Evolutionary conservation across 2,113 vertebrate genomes (phyloP).

Genomic region (Rhea americana): DNA sequence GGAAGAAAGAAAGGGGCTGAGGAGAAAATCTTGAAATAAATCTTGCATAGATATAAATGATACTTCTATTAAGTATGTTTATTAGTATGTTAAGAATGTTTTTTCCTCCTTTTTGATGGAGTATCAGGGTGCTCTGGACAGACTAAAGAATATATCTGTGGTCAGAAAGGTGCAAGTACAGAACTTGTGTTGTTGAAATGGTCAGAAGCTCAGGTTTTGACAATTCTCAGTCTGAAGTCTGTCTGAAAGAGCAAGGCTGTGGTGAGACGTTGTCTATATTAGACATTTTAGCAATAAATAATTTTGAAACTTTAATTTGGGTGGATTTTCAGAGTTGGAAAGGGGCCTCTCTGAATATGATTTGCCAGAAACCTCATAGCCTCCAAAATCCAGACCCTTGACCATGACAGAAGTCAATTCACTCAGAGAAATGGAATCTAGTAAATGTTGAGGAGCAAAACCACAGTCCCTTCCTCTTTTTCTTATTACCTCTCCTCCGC

Average conservation of each 20-base stretch:
- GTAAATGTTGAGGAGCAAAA: background rate
- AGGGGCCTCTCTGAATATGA: background rate
- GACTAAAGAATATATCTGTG: background rate
- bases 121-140: background rate
- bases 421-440: background rate
- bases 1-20: background rate
- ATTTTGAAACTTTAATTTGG: background rate
- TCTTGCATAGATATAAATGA: background rate
- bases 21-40: background rate
- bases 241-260: background rate
- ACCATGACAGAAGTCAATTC: background rate
- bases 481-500: background rate
- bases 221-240: rapidly evolving
- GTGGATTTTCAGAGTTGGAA: background rate
- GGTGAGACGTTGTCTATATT: background rate
- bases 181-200: background rate
- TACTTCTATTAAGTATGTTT: background rate
- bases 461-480: background rate
- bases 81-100: no score
- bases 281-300: background rate
- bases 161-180: background rate
- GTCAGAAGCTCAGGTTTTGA: background rate
- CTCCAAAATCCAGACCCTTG: background rate
- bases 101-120: background rate
- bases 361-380: background rate